Percentiles rank a stretch among this genome's conserved stretches.
phyloP scores from a whole-genome alignment of 2,797 vertebrate species.

The Falco rusticolus region DNA sequence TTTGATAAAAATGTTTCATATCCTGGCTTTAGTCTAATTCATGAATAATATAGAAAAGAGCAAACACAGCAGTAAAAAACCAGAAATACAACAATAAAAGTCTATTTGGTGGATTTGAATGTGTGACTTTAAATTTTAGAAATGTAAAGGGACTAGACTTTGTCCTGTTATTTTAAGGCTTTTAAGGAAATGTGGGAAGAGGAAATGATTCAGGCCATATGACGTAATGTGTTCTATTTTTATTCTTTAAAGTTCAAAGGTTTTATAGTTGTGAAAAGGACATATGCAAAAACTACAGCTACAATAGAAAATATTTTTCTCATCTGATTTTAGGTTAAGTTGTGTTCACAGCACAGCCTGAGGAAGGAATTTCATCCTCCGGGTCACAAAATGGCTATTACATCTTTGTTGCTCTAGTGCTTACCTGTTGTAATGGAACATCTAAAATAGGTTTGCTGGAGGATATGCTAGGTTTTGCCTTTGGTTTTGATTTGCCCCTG shows the following conservation, averaged over 20 bases:
- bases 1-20: not conserved
- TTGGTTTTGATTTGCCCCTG: not conserved
- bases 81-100: not conserved
- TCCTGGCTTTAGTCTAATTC: not conserved
- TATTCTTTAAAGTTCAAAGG: constrained; percentile 77
- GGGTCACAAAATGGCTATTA: not conserved
- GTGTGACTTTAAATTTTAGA: constrained; percentile 6
- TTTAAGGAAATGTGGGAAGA: constrained; percentile 77
- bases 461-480: not conserved
- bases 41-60: not conserved
- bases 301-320: not conserved
- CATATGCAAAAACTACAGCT: constrained; percentile 52
- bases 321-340: not conserved
- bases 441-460: not conserved
- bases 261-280: constrained; percentile 74
- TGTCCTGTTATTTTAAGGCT: constrained; percentile 70
- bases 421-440: not conserved
- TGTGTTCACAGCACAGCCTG: not conserved
- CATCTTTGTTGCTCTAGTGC: not conserved
- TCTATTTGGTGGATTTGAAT: constrained; percentile 20
- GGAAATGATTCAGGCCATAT: constrained; percentile 72
- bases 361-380: not conserved
- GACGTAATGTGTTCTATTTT: constrained; percentile 81
- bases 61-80: not conserved
- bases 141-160: constrained; percentile 49